Base-by-base conservation (phyloP, 1,140 invertebrate genomes). In the Sminthurinus signatus region DNA sequence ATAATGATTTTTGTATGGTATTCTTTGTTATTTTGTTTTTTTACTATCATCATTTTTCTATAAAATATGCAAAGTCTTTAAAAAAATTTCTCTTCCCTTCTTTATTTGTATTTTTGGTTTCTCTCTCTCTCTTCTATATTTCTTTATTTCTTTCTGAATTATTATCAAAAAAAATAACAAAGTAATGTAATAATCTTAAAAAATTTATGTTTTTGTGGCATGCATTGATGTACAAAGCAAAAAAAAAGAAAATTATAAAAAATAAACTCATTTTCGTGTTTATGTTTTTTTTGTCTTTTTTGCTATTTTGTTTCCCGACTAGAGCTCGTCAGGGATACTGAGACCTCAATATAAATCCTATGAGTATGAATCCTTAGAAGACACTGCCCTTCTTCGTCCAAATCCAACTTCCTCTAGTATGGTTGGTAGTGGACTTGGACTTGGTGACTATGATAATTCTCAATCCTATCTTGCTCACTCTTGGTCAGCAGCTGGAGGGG, bases 341-440 rank as follows among this genome's bases (percentile, higher is more conserved):
- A 72, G 73, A 59, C 75, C 75, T 31, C 77, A 75, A 8, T 78
- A 78, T 68, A 80, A 80, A 66, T 78, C 78, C 14, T 80, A 75
- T 67, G 79, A 80, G 67, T 80, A 78, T 69, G 79, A 80, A 64
- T 80, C 78, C 28, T 75, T 80, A 39, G 78, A 79, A 64, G 78
- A 79, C 59, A 64, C 46, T 66, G 73, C 10, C 66, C 73, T 61
- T 19, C 46, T 69, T 8, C 39, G 46, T 43, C 56, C 60, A 4
- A 43, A 58, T 63, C 68, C 55, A 23, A 57, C 27, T 29, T 36
- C 32, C 32, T n/a, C n/a, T n/a, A n/a, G n/a, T n/a, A n/a, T n/a
- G n/a, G n/a, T n/a, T n/a, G n/a, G n/a, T n/a, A n/a, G n/a, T n/a
- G n/a, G n/a, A n/a, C n/a, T n/a, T n/a, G 32, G 32, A 5, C 57